Base-by-base conservation (phyloP, 2,888 invertebrate species). In the Eristalis intricaria region DNA sequence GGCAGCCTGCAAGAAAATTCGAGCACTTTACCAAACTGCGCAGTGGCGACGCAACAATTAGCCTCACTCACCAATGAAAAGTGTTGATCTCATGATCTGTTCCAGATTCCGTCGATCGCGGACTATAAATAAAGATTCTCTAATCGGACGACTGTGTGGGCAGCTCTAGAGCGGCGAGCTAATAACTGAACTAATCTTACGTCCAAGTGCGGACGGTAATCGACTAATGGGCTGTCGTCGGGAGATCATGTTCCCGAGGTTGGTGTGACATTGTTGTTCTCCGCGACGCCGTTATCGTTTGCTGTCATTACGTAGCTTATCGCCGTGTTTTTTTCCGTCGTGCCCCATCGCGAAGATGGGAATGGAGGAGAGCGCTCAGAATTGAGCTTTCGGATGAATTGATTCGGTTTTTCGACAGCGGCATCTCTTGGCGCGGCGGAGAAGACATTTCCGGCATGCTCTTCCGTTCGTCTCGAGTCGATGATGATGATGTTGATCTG, bases 51-150 rank as follows among this genome's bases (percentile, higher is more conserved):
- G 4, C 1, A 50, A 8, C 1, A 50, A 15, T 5, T 13, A 15
- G 3, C 5, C 3, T 23, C 23, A 64, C 78, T 87, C 43, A 87
- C 86, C 86, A 75, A 83, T 61, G 23, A 83, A 68, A 50, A 87
- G 26, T 64, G 79, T 68, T 83, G 83, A 87, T 71, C 86, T 87
- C 86, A 87, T 87, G 50, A 63, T 83, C 61, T 63, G 56, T 32
- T 64, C 65, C 68, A 68, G 50, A 70, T 75, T 69, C 64, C 32
- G 19, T 19, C 32, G 63, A 56, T 58, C 26, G n/a, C 38, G 58
- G 64, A 61, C 23, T 83, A 77, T 64, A 73, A 69, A 73, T 58
- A 83, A 73, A 13, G n/a, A 64, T 63, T 71, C 26, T 38, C 63
- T 26, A 75, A 70, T 74, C 32, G 19, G 50, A 10, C 75, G 58